A percentile compares a stretch with the other conserved stretches of the same genome.
phyloP scores from a whole-genome alignment of 2,797 vertebrate genomes.

The Ficedula albicollis region DNA sequence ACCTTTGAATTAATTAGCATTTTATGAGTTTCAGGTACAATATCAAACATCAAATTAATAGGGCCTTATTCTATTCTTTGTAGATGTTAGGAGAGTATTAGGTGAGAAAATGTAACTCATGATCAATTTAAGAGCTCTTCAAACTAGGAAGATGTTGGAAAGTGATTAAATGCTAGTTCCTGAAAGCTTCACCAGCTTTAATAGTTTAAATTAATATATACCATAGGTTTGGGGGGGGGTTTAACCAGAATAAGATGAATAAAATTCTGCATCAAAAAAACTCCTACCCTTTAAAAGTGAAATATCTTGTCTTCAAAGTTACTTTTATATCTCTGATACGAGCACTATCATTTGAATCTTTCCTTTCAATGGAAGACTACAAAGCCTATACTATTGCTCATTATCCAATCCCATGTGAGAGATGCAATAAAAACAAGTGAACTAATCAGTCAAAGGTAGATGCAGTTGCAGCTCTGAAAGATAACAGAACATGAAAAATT shows the following conservation, averaged over 20 bases:
- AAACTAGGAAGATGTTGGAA: background rate
- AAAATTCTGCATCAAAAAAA: background rate
- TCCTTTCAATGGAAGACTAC: background rate
- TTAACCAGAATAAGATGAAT: background rate
- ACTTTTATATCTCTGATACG: background rate
- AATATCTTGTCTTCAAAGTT: background rate
- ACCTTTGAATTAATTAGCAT: background rate
- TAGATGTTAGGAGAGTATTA: background rate
- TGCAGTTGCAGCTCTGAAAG: background rate
- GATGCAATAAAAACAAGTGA: background rate
- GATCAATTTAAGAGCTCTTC: background rate
- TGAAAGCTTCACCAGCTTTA: background rate
- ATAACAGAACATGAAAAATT: background rate
- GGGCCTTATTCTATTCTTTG: background rate
- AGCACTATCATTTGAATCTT: background rate
- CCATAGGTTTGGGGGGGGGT: fast-evolving
- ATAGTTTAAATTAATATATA: background rate
- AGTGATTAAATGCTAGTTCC: background rate
- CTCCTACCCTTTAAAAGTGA: background rate
- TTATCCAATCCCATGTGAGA: background rate
- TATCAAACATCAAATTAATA: conserved; percentile 7
- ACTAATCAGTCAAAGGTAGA: background rate
- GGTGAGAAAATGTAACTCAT: background rate
- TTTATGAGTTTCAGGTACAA: background rate
- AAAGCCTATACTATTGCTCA: background rate